Evolutionary conservation across 2,113 vertebrate species (phyloP).

Genomic region (Pelecanus crispus): DNA sequence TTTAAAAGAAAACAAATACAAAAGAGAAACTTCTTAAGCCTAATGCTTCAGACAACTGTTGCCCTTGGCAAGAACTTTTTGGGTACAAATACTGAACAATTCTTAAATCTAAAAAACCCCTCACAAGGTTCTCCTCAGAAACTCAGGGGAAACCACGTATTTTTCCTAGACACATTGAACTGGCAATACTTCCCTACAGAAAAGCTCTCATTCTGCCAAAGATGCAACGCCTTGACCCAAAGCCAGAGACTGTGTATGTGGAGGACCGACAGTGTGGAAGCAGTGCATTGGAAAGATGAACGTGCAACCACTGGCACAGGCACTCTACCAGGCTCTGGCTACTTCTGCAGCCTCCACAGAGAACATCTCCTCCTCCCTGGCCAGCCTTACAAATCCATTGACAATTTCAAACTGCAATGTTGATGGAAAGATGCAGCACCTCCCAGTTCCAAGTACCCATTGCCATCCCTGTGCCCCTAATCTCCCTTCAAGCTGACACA

Average conservation of each 20-base stretch:
- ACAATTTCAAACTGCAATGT: background rate
- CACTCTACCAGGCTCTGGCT: background rate
- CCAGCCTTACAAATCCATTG: background rate
- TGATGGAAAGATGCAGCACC: background rate
- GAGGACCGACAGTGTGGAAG: rapidly evolving
- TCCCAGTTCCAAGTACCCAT: background rate
- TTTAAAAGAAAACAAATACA: background rate
- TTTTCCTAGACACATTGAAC: background rate
- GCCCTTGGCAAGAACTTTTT: background rate
- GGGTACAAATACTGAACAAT: background rate
- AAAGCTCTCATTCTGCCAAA: background rate
- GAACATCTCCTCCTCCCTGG: background rate
- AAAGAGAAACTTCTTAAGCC: background rate
- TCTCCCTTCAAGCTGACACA: background rate
- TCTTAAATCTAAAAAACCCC: background rate
- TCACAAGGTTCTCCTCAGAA: background rate
- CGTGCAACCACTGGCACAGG: background rate
- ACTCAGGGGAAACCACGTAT: rapidly evolving
- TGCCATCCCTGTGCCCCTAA: background rate
- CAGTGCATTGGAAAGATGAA: rapidly evolving
- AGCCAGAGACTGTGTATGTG: background rate
- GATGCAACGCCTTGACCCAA: background rate
- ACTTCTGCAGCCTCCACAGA: background rate
- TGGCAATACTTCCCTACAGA: background rate
- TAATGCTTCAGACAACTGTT: background rate